These are phyloP conservation scores for Holacanthella duospinosa DNA, from an alignment of 2,888 invertebrate species.

Conservation along the genomic window DNA sequence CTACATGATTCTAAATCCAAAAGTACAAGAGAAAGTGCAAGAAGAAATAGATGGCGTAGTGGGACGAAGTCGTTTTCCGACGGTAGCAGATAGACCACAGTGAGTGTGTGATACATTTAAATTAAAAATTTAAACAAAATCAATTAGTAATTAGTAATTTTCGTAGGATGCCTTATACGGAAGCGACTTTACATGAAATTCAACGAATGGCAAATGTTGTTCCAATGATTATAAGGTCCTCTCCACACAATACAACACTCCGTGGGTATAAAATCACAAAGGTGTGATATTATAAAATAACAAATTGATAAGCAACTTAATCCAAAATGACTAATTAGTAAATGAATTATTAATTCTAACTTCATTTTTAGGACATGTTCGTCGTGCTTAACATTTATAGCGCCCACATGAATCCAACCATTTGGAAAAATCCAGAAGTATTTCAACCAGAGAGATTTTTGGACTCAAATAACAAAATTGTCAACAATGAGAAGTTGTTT, in stretches of 20 bases:
- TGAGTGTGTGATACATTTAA: constrained; percentile 5
- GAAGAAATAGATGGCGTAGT: constrained; percentile 38
- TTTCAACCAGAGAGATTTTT: constrained; percentile 26
- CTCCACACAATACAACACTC: constrained; percentile 9
- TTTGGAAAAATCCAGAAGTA: constrained; percentile 20
- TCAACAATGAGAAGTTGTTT: constrained; percentile 15
- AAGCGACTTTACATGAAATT: constrained; percentile 20
- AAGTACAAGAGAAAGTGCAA: constrained; percentile 34
- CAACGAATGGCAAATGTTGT: constrained; percentile 22
- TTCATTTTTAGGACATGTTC: constrained; percentile 9
- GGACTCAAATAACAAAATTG: constrained; percentile 15
- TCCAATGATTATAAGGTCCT: constrained; percentile 16
- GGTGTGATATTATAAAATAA: constrained; percentile 10
- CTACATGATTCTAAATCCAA: constrained; percentile 33
- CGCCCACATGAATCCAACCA: constrained; percentile 15
- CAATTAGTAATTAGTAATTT: no score
- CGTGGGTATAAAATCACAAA: constrained; percentile 15
- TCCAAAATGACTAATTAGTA: not conserved
- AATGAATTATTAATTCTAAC: not conserved
- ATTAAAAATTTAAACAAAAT: no score
- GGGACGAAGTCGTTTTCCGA: constrained; percentile 35
- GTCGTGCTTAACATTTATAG: constrained; percentile 17
- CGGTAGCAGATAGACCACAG: constrained; percentile 32
- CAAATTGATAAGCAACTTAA: no score
- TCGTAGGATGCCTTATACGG: constrained; percentile 23